Evolutionary conservation across 2,113 vertebrate genomes (phyloP), one percentile per base, ranked within the genome.

Genomic region (Eclectus roratus): DNA sequence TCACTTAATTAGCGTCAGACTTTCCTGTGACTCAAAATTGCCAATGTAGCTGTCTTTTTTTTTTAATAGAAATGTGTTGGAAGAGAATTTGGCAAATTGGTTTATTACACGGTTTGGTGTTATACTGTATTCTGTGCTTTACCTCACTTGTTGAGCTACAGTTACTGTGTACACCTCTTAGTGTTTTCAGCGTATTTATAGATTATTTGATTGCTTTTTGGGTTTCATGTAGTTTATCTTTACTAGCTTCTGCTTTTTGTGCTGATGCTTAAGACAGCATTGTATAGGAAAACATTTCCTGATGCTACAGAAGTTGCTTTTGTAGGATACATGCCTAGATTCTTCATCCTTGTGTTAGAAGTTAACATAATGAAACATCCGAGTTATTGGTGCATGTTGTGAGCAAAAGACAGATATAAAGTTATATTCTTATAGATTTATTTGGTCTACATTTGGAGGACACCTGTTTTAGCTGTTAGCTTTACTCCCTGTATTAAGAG

Each of bases 401-500:
- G 46, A 77, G 37, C 72, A 63, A 28, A 76, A 76, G 35, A 56
- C 9, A 37, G 14, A 14, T 52, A 19, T 0, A 6, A 53, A 50
- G 35, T 44, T 20, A 4, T 11, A n/a, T 39, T 76, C 17, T 12
- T 90, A 23, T 60, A 35, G 27, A 53, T 73, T 93, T 23, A 46
- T 6, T 41, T 8, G 61, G 11, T 49, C 31, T 77, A 28, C 6
- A 14, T 56, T 69, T 31, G 58, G 55, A 84, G n/a, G 43, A 63
- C 13, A 28, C 6, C 25, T 85, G 0, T 53, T 83, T 58, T 77
- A 76, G 47, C 55, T 70, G 80, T 28, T 18, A 21, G 5, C 56
- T 87, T 88, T 80, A 78, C 23, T 94, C n/a, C 3, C 49, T 93
- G 49, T 84, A 94, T 85, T 88, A 88, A 65, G 82, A 43, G 24